Percentiles rank a stretch among this genome's conserved stretches.
Conservation (phyloP, 2,888 invertebrate genomes). For the Dryocosmus kuriphilus region DNA sequence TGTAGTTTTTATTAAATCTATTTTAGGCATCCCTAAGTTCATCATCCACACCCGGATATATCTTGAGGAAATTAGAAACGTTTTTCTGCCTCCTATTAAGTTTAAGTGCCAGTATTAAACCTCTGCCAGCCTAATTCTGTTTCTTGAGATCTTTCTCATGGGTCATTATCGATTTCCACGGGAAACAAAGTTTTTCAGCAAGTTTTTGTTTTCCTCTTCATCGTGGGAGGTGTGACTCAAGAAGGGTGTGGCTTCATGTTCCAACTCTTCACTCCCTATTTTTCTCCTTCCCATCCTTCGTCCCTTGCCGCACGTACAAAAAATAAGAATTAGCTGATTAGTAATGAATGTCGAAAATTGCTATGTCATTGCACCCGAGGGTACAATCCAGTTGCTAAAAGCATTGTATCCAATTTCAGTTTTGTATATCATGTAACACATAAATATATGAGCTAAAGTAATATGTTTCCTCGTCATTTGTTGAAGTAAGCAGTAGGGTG, state of each 20-base stretch:
- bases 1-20: not conserved
- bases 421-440: too few relatives aligned
- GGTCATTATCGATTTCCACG: not conserved
- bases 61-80: not conserved
- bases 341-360: not conserved
- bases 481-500: too few relatives aligned
- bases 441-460: too few relatives aligned
- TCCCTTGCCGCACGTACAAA: not conserved
- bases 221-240: not conserved
- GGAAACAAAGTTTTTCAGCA: not conserved
- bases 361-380: too few relatives aligned
- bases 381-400: too few relatives aligned
- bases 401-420: too few relatives aligned
- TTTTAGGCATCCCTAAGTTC: not conserved
- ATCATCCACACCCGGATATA: not conserved
- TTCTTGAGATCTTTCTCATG: not conserved
- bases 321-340: not conserved
- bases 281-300: not conserved
- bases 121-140: not conserved
- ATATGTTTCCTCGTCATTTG: too few relatives aligned
- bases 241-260: not conserved
- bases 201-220: not conserved
- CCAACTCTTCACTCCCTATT: not conserved
- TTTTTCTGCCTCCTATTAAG: not conserved
- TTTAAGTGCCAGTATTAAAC: conserved; percentile 8